Evolutionary conservation across 2,888 invertebrate species (phyloP), one percentile per base, ranked within the genome.

Genomic region (Plemyria rubiginata): DNA sequence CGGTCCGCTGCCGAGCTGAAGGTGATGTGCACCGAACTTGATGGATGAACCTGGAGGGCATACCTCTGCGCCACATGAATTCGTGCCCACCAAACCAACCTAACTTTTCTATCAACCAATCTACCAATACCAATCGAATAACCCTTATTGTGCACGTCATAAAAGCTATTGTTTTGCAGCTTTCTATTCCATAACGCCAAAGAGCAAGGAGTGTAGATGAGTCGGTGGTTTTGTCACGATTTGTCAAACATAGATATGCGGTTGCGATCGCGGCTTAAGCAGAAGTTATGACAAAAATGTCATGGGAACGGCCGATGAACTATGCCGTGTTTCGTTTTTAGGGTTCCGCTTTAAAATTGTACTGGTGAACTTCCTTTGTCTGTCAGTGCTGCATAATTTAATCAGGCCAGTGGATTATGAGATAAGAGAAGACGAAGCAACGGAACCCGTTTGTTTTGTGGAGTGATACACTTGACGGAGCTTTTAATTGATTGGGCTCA

Each of bases 141-240:
- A 59, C 50, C 57, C 75, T 72, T 82, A 79, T 62, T 13, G 22
- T 54, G 67, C 60, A 29, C 36, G 4, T 0, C 2, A 73, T 82
- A 88, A 73, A 72, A 80, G 65, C 68, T 52, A 79, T 40, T 70
- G 65, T 82, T 28, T 57, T 50, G 45, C 41, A 51, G 32, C 49
- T 62, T 54, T 11, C n/a, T 2, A n/a, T 6, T 55, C 50, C 15
- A 45, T 61, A 60, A 52, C 40, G 55, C 65, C 71, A 66, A 68
- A 70, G 63, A 57, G 58, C 71, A 77, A 75, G 73, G 71, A 82
- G 79, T 76, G 80, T 81, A 79, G 86, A 87, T 87, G 87, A 87
- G 82, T 86, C 82, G 85, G 87, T 87, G 91, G 91, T 91, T 90
- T 90, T 92, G 92, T 92, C 90, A 89, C 89, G 87, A 90, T 91